Percentiles rank a stretch among this genome's conserved stretches.
These are phyloP conservation scores for Apamea crenata DNA, from an alignment of 2,888 invertebrate species.

Conservation along the genomic window DNA sequence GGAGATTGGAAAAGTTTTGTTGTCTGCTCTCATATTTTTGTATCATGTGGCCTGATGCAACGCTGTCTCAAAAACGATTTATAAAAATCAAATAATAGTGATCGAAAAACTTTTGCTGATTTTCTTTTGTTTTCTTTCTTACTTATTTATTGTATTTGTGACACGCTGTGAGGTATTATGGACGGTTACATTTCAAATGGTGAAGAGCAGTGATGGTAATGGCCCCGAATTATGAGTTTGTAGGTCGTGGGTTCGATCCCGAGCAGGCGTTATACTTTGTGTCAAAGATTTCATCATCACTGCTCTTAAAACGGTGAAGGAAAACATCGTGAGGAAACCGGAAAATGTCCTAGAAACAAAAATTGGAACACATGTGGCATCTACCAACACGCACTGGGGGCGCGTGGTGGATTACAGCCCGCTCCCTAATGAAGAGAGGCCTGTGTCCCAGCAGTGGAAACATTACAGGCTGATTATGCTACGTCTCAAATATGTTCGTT, in stretches of 20 bases:
- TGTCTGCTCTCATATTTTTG: constrained; percentile 65
- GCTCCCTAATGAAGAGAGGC: no score
- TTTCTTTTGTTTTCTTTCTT: constrained; percentile 13
- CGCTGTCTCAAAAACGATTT: constrained; percentile 38
- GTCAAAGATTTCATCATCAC: background rate
- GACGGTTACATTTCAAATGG: background rate
- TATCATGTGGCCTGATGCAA: constrained; percentile 60
- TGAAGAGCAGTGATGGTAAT: background rate
- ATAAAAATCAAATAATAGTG: constrained; percentile 39
- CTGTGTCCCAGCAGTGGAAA: no score
- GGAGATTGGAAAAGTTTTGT: constrained; percentile 79
- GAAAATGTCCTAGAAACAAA: no score
- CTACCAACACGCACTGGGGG: background rate
- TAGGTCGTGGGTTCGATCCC: background rate
- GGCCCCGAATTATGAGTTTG: background rate
- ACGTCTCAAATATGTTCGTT: background rate
- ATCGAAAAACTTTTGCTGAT: constrained; percentile 31
- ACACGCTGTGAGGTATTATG: background rate
- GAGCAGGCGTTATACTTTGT: background rate
- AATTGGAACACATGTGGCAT: background rate
- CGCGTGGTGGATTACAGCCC: no score
- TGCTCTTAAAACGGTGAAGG: no score
- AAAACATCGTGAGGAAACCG: background rate
- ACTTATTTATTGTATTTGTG: constrained; percentile 8
- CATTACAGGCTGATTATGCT: no score